A percentile compares a stretch with the other conserved stretches of the same genome.
Evolutionary conservation across 2,797 vertebrate genomes (phyloP).

Genomic region (Botia kubotai): DNA sequence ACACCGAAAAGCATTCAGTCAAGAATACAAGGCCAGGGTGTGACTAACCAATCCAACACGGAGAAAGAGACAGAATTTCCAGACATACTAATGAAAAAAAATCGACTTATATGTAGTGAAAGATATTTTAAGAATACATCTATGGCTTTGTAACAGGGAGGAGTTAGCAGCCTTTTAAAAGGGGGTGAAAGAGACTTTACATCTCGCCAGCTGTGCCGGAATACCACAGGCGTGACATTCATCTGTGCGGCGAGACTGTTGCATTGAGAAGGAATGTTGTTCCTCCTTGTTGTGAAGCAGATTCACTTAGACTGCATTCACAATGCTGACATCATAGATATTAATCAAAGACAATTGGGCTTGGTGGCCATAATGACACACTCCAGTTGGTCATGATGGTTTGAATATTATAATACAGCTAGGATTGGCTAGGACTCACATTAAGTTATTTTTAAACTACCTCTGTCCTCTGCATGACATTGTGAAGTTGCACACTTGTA

Average conservation of each 20-base stretch:
- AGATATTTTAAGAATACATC: background rate
- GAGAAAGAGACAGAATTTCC: background rate
- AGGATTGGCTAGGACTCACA: background rate
- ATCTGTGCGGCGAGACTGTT: slow-evolving; percentile 38
- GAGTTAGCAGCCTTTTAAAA: slow-evolving; percentile 36
- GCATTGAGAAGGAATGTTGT: slow-evolving; percentile 53
- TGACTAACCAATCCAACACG: slow-evolving; percentile 10
- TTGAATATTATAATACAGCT: background rate
- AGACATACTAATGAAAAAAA: background rate
- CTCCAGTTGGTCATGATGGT: slow-evolving; percentile 23
- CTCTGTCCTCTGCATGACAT: background rate
- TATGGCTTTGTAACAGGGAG: slow-evolving; percentile 18
- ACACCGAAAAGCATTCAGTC: slow-evolving; percentile 22
- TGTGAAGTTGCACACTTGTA: background rate
- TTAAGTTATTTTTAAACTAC: background rate
- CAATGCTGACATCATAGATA: slow-evolving; percentile 40
- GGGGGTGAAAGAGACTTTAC: slow-evolving; percentile 32
- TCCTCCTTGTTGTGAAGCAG: slow-evolving; percentile 12
- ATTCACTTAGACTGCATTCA: slow-evolving; percentile 18
- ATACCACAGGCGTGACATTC: slow-evolving; percentile 43
- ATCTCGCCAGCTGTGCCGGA: slow-evolving; percentile 17
- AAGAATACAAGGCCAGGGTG: slow-evolving; percentile 28
- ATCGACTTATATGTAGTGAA: background rate
- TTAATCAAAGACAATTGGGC: slow-evolving; percentile 26
- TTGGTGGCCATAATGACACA: slow-evolving; percentile 12